A percentile compares a stretch with the other conserved stretches of the same genome.
These are phyloP conservation scores for Tympanuchus pallidicinctus DNA, from an alignment of 2,113 vertebrate genomes.

Conservation along the genomic window DNA sequence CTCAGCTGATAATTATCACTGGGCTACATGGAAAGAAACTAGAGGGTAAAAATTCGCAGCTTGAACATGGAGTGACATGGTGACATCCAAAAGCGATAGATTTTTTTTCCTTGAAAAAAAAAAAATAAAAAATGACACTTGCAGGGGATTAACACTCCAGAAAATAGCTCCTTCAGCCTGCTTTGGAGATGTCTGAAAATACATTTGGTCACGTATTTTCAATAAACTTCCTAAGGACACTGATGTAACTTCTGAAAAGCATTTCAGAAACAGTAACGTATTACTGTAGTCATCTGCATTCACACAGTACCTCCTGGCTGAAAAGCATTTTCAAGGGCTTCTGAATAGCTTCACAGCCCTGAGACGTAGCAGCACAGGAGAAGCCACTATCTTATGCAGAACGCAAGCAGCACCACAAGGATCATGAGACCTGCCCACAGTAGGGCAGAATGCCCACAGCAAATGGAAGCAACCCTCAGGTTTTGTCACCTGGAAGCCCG, in stretches of 20 bases:
- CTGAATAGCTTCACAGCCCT: background rate
- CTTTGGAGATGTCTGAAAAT: background rate
- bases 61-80: background rate
- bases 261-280: background rate
- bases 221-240: background rate
- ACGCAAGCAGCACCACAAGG: background rate
- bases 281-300: background rate
- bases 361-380: background rate
- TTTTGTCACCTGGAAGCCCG: background rate
- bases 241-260: slow-evolving; percentile 26
- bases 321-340: slow-evolving; percentile 16
- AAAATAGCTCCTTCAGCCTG: background rate
- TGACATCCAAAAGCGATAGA: background rate
- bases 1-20: background rate
- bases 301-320: background rate
- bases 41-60: background rate
- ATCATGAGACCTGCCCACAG: background rate
- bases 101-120: background rate
- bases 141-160: background rate
- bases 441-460: background rate
- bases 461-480: background rate
- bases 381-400: background rate
- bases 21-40: background rate
- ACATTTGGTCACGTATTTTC: background rate
- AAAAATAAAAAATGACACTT: background rate